Evolutionary conservation across 2,797 vertebrate genomes (phyloP).

Genomic region (Onychomys torridus): DNA sequence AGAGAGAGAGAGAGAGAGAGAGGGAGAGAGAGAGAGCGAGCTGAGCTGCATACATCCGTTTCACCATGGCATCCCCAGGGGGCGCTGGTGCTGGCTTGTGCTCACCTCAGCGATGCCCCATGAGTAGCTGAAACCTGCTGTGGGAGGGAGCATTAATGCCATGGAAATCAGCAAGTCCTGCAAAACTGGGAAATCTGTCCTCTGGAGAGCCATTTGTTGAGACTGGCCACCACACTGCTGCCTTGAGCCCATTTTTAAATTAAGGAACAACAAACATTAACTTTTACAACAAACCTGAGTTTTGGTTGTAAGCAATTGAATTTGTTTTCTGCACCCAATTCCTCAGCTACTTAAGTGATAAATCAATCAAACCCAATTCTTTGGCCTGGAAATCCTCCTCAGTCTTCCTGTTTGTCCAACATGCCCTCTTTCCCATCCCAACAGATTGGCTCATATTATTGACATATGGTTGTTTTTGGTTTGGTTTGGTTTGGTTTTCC

Average conservation of each 20-base stretch:
- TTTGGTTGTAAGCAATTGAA: not conserved
- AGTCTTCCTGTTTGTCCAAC: not conserved
- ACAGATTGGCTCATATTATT: not conserved
- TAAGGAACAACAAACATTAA: not conserved
- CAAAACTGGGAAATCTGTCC: not conserved
- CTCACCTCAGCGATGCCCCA: not conserved
- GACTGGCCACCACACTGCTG: not conserved
- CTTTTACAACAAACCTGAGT: too few species aligned
- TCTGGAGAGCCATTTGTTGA: not conserved
- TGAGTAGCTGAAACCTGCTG: not conserved
- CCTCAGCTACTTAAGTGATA: not conserved
- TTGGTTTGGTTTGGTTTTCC: not conserved
- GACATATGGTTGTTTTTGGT: not conserved
- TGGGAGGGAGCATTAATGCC: not conserved
- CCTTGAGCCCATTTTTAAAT: not conserved
- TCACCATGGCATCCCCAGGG: not conserved
- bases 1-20: too few species aligned
- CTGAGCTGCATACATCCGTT: too few species aligned
- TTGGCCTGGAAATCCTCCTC: not conserved
- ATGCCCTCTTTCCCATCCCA: not conserved
- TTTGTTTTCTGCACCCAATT: not conserved
- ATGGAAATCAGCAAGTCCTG: slow-evolving; percentile 9
- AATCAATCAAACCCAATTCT: not conserved
- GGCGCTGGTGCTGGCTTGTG: not conserved
- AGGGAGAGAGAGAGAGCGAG: too few species aligned